Evolutionary conservation across 2,888 invertebrate genomes (phyloP).

Genomic region (Drosophila eohydei): DNA sequence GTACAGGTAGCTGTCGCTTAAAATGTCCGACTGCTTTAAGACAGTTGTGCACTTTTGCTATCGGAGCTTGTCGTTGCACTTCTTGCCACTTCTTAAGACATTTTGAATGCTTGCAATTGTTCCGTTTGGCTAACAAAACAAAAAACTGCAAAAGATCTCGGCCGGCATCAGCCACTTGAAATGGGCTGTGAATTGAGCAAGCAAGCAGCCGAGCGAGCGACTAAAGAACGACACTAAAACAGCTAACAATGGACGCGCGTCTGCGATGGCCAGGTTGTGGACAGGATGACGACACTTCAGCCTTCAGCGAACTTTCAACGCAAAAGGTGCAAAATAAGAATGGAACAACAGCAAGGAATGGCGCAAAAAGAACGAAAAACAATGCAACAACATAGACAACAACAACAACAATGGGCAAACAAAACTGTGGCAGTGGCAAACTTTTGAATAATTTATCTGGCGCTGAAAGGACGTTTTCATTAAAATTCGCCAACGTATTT

Average conservation of each 20-base stretch:
- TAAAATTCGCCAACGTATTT: conserved; percentile 77
- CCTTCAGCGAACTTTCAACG: conserved; percentile 49
- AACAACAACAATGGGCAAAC: conserved; percentile 35
- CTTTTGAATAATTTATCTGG: conserved; percentile 78
- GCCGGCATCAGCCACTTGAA: conserved; percentile 42
- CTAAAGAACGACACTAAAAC: conserved; percentile 26
- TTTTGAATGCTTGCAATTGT: conserved; percentile 43
- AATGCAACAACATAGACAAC: conserved; percentile 41
- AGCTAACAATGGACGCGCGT: conserved; percentile 43
- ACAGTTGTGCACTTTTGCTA: conserved; percentile 6
- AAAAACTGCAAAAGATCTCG: conserved; percentile 39
- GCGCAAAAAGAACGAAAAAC: conserved; percentile 40
- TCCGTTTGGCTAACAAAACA: conserved; percentile 41
- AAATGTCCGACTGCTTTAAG: neutral
- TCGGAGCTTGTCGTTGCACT: conserved; percentile 20
- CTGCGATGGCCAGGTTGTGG: conserved; percentile 24
- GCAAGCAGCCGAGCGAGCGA: conserved; percentile 17
- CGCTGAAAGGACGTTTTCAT: conserved; percentile 79
- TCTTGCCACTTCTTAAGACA: conserved; percentile 20
- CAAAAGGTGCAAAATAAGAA: conserved; percentile 73
- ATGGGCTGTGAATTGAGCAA: conserved; percentile 50
- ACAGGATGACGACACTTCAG: conserved; percentile 42
- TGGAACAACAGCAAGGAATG: conserved; percentile 45
- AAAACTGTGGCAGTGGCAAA: conserved; percentile 67
- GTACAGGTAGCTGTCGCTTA: neutral